These are phyloP conservation scores for Conomelus anceps DNA, from an alignment of 2,888 invertebrate genomes.

Conservation along the genomic window DNA sequence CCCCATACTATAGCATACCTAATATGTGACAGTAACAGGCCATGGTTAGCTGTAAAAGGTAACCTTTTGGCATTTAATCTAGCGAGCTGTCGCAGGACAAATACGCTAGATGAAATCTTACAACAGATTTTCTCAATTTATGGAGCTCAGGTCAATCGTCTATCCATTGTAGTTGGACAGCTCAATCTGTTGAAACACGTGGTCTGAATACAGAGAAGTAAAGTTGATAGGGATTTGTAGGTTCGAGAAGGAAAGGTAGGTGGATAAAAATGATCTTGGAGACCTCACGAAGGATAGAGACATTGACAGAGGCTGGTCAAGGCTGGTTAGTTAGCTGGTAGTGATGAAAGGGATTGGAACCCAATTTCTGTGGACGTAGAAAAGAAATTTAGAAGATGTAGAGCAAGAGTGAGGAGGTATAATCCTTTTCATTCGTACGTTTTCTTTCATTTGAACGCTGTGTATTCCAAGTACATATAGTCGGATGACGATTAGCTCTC, in stretches of 20 bases:
- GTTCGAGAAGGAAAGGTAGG: neutral
- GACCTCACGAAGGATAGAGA: neutral
- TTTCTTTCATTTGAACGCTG: neutral
- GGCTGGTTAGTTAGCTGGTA: no score
- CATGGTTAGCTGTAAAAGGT: no score
- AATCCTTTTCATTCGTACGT: neutral
- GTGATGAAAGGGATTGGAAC: neutral
- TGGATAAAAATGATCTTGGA: neutral
- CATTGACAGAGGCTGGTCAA: neutral
- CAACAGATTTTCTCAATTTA: no score
- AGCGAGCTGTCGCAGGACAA: no score
- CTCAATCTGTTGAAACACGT: neutral
- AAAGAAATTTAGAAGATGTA: neutral
- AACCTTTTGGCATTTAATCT: no score
- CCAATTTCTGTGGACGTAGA: neutral
- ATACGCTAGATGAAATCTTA: no score
- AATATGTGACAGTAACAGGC: no score
- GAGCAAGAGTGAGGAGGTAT: neutral
- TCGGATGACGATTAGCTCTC: neutral
- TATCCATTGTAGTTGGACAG: neutral
- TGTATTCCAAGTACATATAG: no score
- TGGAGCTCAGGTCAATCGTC: no score
- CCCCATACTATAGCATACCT: no score
- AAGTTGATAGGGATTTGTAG: neutral
- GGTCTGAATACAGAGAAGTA: neutral